These are phyloP conservation scores for Ommatoiulus sabulosus DNA, from an alignment of 2,888 invertebrate species.

Conservation along the genomic window DNA sequence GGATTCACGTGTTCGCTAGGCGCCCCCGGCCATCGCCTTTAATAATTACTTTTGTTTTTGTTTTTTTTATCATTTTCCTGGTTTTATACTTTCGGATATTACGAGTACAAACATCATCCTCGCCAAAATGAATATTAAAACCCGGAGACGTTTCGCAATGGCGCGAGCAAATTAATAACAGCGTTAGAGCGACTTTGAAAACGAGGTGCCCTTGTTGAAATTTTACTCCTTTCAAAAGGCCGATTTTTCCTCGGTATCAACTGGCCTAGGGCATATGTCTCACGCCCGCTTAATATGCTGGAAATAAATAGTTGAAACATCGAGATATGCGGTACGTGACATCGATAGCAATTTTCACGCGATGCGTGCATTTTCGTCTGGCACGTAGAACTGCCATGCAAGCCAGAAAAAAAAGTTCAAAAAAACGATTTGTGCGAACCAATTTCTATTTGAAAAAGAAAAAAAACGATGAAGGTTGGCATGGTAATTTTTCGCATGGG, in stretches of 20 bases:
- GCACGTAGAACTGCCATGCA: background rate
- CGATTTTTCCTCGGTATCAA: background rate
- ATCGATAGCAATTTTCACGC: background rate
- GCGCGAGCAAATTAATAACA: constrained; percentile 11
- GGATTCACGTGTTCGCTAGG: background rate
- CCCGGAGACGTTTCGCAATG: background rate
- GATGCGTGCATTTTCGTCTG: background rate
- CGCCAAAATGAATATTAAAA: constrained; percentile 9
- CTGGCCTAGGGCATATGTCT: background rate
- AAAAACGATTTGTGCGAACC: background rate
- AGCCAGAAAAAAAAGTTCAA: background rate
- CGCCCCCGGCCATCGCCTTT: background rate
- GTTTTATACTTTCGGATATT: background rate
- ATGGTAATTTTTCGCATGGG: background rate
- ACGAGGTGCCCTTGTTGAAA: background rate
- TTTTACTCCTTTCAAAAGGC: background rate
- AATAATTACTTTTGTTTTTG: background rate
- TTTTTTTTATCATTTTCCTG: background rate
- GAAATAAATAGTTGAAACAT: background rate
- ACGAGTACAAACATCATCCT: background rate
- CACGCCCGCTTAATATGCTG: background rate
- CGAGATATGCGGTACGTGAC: background rate
- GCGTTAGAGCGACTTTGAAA: background rate
- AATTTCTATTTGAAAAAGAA: background rate
- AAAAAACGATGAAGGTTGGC: background rate